Evolutionary conservation across 2,888 invertebrate species (phyloP).

Genomic region (Drosophila hamatofila): DNA sequence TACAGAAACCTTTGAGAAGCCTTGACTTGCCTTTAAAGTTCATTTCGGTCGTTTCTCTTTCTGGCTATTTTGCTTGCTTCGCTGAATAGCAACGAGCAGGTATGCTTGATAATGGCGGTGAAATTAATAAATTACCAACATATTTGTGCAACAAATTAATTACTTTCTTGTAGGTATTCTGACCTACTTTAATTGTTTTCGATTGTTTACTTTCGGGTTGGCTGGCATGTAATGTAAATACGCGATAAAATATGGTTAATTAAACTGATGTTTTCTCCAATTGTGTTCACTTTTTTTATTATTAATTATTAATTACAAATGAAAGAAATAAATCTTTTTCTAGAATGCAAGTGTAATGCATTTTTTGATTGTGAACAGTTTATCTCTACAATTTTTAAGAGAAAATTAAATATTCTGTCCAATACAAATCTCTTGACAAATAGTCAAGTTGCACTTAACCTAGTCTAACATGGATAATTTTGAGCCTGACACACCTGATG

Average conservation of each 20-base stretch:
- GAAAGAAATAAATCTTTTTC: background rate
- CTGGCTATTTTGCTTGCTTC: slow-evolving; percentile 36
- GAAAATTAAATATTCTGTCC: background rate
- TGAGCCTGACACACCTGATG: slow-evolving; percentile 37
- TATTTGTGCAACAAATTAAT: slow-evolving; percentile 75
- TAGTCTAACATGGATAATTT: background rate
- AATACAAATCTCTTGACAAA: slow-evolving; percentile 20
- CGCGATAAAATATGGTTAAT: slow-evolving; percentile 1
- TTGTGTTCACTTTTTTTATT: slow-evolving; percentile 5
- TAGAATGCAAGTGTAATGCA: too few species aligned
- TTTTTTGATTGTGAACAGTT: background rate
- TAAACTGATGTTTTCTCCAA: slow-evolving; percentile 2
- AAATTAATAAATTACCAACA: slow-evolving; percentile 75
- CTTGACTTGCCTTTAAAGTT: slow-evolving; percentile 61
- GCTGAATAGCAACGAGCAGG: slow-evolving; percentile 43
- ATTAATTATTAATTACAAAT: background rate
- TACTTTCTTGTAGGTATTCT: slow-evolving; percentile 38
- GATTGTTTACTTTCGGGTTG: slow-evolving; percentile 35
- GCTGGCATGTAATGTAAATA: background rate
- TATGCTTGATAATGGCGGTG: slow-evolving; percentile 63
- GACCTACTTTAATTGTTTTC: slow-evolving; percentile 16
- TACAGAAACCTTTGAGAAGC: slow-evolving; percentile 50
- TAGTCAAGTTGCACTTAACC: slow-evolving; percentile 30
- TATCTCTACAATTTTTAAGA: background rate
- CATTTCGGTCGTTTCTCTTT: slow-evolving; percentile 14